Base-by-base conservation (phyloP, 2,797 vertebrate species). In the Muraenolepis orangiensis region DNA sequence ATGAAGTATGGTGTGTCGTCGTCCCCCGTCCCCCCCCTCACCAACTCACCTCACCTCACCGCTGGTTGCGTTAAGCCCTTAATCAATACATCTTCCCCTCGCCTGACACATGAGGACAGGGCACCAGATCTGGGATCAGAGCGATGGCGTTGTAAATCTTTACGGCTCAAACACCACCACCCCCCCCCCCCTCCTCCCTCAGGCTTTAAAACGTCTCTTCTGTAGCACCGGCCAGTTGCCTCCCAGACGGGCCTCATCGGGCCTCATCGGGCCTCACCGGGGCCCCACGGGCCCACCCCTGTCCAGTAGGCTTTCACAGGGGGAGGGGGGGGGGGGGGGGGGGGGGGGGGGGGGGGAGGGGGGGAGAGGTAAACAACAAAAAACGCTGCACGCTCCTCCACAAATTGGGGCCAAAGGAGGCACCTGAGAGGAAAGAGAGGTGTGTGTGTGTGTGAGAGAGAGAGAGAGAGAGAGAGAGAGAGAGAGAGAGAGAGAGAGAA, bases 1-100 rank as follows among this genome's bases (percentile, higher is more conserved):
- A 85, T 88, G 86, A 88, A 89, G 91, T 89, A 89, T 86, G n/a
- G n/a, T n/a, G n/a, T n/a, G n/a, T n/a, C n/a, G n/a, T n/a, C n/a
- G n/a, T n/a, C n/a, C n/a, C n/a, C n/a, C n/a, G 91, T 89, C 87
- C 89, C 81, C 82, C 64, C 6, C 66, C 29, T 31, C 64, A 66
- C 64, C 28, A 16, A 34, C 81, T 82, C 64, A 16, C 67, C 67
- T 16, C 28, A 2, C 11, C 29, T 18, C 68, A 0, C 68, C 16
- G 31, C 68, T 8, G 13, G 16, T n/a, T 16, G 87, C 90, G 91
- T 90, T 93, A 94, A 94, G 92, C 91, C 93, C 91, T 93, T 94
- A 93, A 94, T 94, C 93, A 87, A 94, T 94, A 91, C 91, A 92
- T 94, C 92, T 93, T n/a, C 88, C 88, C 88, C 87, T 51, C 82